Evolutionary conservation across 2,888 invertebrate species (phyloP), one percentile per base, ranked within the genome.

Genomic region (Drymonia ruficornis): DNA sequence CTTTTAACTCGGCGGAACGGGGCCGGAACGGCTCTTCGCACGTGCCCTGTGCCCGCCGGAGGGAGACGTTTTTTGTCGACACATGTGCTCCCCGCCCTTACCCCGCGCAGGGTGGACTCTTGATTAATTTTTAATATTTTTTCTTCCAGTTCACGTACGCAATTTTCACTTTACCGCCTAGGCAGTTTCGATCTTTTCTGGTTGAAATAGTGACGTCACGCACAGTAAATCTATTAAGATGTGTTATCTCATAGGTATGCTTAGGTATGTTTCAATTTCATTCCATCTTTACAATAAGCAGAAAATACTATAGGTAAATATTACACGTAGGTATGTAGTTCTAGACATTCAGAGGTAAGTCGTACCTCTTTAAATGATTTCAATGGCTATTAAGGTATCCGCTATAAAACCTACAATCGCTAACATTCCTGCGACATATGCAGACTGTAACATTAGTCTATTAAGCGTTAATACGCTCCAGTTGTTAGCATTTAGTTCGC

Each of bases 61-160:
- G 88, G 90, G 89, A 86, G 89, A 81, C 81, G 80, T 87, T 91
- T 92, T 92, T 91, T 91, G 89, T 88, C 91, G 90, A 89, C 91
- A 91, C 91, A 92, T 91, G 91, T 90, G 91, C 87, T 78, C 83
- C 81, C 73, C 74, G 65, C 70, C 67, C 72, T 72, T 68, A 58
- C 70, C 67, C 74, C 61, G 49, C 70, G 70, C 61, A 52, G 53
- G 45, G 73, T 65, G 75, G 77, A 72, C 78, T 73, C 86, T 88
- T 91, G 91, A 91, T 91, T 91, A 91, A 92, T 92, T 91, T 92
- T 92, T 91, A 91, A 91, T 92, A 91, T 91, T 91, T 92, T 89
- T 89, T 84, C 91, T 89, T 86, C 88, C 90, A 86, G 88, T 91
- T 89, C 91, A 91, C 91, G 91, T 91, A 90, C 91, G 86, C 91